Evolutionary conservation across 37 sponge, comb jelly and placozoan species (phyloP).

Genomic region (Beroe ovata): DNA sequence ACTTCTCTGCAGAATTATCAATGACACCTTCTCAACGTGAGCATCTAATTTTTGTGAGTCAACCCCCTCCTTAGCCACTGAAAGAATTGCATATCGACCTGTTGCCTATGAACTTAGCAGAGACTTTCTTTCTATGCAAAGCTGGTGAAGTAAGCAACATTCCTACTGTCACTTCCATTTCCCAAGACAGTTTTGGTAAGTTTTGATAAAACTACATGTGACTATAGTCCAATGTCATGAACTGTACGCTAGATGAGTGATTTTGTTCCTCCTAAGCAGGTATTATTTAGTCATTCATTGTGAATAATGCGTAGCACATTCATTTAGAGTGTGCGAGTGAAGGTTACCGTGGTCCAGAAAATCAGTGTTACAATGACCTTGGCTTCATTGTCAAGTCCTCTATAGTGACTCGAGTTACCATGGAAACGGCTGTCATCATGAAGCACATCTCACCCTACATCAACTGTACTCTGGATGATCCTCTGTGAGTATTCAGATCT

Average conservation of each 20-base stretch:
- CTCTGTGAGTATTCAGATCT: background rate
- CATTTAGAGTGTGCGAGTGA: slow-evolving; percentile 30
- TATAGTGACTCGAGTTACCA: background rate
- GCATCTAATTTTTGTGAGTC: no score
- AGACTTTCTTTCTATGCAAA: slow-evolving; percentile 7
- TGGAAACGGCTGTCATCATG: slow-evolving; percentile 28
- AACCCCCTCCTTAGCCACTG: background rate
- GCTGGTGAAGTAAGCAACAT: slow-evolving; percentile 4
- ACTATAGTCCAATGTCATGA: no score
- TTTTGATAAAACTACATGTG: no score
- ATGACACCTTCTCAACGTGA: no score
- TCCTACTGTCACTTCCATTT: background rate
- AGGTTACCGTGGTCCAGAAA: background rate
- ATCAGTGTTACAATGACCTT: background rate
- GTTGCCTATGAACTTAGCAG: slow-evolving; percentile 6
- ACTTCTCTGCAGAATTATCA: no score
- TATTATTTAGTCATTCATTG: no score
- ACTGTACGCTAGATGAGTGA: no score
- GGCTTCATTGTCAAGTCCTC: background rate
- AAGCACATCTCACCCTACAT: background rate
- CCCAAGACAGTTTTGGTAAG: background rate
- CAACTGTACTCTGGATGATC: slow-evolving; percentile 4
- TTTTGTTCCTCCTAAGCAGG: no score
- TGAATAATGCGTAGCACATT: no score
- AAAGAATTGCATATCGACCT: background rate